Evolutionary conservation across 2,797 vertebrate genomes (phyloP).

Genomic region (Periophthalmus magnuspinnatus): DNA sequence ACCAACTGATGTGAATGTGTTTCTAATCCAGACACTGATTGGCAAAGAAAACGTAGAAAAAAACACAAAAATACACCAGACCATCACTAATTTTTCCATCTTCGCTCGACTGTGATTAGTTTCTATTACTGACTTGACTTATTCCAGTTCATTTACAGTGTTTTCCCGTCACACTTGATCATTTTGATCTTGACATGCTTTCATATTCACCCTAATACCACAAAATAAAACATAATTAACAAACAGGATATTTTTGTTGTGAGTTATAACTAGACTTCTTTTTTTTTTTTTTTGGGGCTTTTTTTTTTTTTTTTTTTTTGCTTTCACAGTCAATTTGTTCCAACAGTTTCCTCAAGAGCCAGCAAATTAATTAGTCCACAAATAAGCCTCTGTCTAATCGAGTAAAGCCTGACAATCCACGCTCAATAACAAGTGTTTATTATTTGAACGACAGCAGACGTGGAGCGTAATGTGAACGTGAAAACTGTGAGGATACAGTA

Average conservation of each 20-base stretch:
- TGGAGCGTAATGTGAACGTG: neutral
- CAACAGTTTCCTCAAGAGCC: conserved; percentile 17
- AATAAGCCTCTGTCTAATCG: conserved; percentile 7
- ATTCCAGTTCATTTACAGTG: no score
- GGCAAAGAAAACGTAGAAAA: no score
- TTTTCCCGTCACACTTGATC: neutral
- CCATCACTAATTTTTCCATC: no score
- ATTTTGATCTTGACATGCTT: neutral
- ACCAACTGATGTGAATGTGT: no score
- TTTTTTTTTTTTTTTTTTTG: no score
- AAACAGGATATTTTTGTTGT: neutral
- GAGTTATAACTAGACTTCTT: neutral
- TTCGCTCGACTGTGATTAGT: no score
- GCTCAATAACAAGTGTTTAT: conserved; percentile 9
- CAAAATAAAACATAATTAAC: neutral
- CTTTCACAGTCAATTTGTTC: conserved; percentile 3
- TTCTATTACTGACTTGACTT: no score
- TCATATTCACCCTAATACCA: neutral
- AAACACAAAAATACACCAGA: no score
- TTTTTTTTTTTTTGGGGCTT: conserved; percentile 9
- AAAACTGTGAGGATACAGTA: neutral
- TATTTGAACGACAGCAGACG: conserved; percentile 5
- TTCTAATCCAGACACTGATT: no score
- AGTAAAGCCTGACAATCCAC: conserved; percentile 6
- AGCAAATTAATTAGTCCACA: conserved; percentile 14